Conservation (phyloP, 2,113 vertebrate species). For the Thinocorus orbignyianus region DNA sequence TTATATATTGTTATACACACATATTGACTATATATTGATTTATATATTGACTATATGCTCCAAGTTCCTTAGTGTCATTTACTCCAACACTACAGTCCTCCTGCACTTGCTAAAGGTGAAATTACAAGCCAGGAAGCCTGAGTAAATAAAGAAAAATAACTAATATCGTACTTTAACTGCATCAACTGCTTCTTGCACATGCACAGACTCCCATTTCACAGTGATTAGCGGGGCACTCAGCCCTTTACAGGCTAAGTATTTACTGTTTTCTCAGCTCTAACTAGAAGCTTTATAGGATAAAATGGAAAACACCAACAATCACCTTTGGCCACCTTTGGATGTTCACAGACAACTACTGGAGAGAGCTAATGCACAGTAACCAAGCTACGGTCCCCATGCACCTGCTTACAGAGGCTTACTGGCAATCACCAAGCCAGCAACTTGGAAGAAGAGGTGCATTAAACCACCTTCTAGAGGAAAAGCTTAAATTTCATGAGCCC, state of each 20-base stretch:
- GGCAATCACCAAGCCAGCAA: neutral
- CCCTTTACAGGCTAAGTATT: neutral
- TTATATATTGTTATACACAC: neutral
- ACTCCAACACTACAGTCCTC: neutral
- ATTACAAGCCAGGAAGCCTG: neutral
- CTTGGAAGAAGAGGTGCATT: neutral
- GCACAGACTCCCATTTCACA: neutral
- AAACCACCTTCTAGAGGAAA: neutral
- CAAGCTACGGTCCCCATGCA: rapidly evolving
- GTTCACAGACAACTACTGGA: neutral
- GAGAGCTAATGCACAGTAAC: neutral
- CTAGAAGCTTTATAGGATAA: neutral
- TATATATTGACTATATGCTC: neutral
- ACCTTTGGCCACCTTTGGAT: neutral
- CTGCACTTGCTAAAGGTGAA: neutral
- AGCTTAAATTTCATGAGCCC: neutral
- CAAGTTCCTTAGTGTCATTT: neutral
- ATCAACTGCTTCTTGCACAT: neutral
- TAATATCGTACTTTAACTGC: neutral
- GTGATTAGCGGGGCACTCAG: neutral
- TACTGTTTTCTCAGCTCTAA: neutral
- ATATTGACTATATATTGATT: neutral
- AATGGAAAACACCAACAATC: neutral
- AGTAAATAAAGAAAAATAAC: neutral
- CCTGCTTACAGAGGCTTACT: neutral